Evolutionary conservation across 2,113 vertebrate genomes (phyloP).

Genomic region (Glareola pratincola): DNA sequence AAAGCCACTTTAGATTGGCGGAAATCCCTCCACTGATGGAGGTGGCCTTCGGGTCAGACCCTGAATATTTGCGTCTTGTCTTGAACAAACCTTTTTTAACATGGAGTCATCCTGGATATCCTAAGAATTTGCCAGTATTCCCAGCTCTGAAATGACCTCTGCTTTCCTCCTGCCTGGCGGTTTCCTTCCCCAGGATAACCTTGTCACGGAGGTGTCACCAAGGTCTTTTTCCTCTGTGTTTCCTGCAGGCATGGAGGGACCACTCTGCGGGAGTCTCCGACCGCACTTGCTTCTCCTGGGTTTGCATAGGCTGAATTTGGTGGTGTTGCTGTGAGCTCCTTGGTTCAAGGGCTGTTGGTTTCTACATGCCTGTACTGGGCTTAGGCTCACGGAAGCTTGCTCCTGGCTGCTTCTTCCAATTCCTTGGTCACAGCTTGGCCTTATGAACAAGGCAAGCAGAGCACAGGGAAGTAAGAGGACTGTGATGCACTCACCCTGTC

Average conservation of each 20-base stretch:
- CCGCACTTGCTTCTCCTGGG: background rate
- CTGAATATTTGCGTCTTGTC: background rate
- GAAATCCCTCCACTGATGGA: background rate
- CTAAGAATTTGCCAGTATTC: background rate
- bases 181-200: background rate
- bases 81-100: background rate
- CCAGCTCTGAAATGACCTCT: background rate
- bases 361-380: rapidly evolving
- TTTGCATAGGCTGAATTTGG: background rate
- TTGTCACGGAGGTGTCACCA: background rate
- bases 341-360: background rate
- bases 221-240: background rate
- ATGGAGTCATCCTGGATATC: background rate
- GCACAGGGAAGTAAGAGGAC: background rate
- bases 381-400: background rate
- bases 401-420: background rate
- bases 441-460: background rate
- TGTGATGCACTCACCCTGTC: background rate
- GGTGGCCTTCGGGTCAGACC: background rate
- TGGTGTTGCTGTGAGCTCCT: background rate
- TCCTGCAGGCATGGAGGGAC: too few relatives aligned
- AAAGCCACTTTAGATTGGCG: background rate
- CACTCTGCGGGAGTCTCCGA: background rate
- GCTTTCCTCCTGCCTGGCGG: background rate
- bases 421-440: background rate